phyloP scores from a whole-genome alignment of 2,113 vertebrate species.

The Spheniscus mendiculus region DNA sequence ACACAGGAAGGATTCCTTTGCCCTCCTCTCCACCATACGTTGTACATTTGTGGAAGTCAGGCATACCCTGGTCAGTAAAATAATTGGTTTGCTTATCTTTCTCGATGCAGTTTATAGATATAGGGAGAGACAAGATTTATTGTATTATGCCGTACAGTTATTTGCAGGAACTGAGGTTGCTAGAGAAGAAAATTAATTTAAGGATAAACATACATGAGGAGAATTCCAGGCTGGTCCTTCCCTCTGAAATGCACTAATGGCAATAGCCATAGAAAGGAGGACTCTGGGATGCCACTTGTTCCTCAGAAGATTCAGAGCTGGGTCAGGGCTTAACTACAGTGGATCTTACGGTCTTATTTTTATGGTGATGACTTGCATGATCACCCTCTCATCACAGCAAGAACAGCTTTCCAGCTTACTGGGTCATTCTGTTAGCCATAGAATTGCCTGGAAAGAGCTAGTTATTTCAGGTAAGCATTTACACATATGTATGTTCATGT shows the following conservation, averaged over 20 bases:
- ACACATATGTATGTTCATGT: background rate
- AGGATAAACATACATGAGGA: background rate
- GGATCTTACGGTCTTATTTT: background rate
- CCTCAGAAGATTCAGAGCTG: background rate
- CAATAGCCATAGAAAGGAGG: background rate
- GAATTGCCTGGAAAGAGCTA: background rate
- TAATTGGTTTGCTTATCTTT: background rate
- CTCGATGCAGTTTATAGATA: background rate
- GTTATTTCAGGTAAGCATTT: constrained; percentile 9
- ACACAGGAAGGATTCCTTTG: background rate
- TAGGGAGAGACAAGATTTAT: background rate
- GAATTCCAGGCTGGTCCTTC: background rate
- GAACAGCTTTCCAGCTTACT: background rate
- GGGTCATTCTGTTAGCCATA: background rate
- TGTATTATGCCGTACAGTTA: background rate
- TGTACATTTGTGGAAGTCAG: background rate
- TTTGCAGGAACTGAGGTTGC: background rate
- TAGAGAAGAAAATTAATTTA: background rate
- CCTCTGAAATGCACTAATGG: background rate
- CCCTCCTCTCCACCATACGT: background rate
- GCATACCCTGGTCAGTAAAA: background rate
- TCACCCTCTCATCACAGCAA: background rate
- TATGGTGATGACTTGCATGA: background rate
- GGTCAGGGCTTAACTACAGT: background rate
- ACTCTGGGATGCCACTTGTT: background rate